Conservation (phyloP, 2,113 vertebrate species). For the Plestiodon gilberti region DNA sequence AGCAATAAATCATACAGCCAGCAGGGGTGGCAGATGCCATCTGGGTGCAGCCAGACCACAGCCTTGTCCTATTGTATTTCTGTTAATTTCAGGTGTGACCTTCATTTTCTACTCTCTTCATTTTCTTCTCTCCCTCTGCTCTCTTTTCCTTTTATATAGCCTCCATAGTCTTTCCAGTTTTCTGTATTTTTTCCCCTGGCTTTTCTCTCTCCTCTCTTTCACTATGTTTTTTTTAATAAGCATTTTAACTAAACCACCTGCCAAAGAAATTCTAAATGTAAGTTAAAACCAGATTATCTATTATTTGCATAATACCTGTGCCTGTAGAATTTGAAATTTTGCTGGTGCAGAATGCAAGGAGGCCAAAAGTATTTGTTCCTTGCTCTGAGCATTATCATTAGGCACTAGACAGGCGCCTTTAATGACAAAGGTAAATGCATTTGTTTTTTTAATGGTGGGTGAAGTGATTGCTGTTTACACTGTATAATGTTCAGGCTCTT, state of each 20-base stretch:
- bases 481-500: conserved; percentile 1
- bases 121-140: background rate
- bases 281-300: background rate
- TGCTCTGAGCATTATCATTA: background rate
- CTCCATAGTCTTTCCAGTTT: background rate
- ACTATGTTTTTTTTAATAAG: background rate
- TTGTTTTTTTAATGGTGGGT: conserved; percentile 16
- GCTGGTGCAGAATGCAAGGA: background rate
- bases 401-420: conserved; percentile 12
- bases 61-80: background rate
- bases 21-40: background rate
- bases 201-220: background rate
- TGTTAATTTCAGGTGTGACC: background rate
- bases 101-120: background rate
- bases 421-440: conserved; percentile 7
- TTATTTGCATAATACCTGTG: background rate
- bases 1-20: background rate
- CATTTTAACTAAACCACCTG: background rate
- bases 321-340: background rate
- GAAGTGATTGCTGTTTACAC: conserved; percentile 51
- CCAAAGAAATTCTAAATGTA: background rate
- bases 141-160: no score
- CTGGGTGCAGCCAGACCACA: background rate
- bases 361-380: background rate
- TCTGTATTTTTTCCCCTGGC: background rate